Percentiles rank a stretch among this genome's conserved stretches.
phyloP scores from a whole-genome alignment of 2,888 invertebrate species.

The Chloroclystis v-ata region DNA sequence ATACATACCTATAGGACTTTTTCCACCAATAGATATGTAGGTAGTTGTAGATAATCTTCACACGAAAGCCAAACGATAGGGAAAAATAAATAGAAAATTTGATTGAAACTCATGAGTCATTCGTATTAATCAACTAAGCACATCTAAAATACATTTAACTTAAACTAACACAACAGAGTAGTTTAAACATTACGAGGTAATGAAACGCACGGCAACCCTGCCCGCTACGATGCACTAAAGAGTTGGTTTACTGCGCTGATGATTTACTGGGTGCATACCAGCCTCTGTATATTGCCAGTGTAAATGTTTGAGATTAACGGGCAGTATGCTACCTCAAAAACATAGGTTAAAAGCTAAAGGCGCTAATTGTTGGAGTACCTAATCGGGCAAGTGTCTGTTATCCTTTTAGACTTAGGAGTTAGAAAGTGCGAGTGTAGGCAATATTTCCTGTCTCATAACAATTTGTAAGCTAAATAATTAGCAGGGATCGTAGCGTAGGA shows the following conservation, averaged over 20 bases:
- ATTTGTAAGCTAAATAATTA: no score
- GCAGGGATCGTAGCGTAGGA: no score
- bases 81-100: no score
- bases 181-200: background rate
- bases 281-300: slow-evolving; percentile 44
- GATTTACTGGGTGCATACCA: slow-evolving; percentile 71
- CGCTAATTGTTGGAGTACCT: slow-evolving; percentile 11
- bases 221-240: slow-evolving; percentile 48
- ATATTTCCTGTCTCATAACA: no score
- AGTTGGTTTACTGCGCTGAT: slow-evolving; percentile 63
- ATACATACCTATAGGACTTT: no score
- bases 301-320: slow-evolving; percentile 53
- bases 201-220: slow-evolving; percentile 33
- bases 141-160: no score
- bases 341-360: slow-evolving; percentile 27
- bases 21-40: no score
- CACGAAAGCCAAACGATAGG: no score
- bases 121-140: no score
- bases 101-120: no score
- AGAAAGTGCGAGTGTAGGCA: background rate
- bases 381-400: slow-evolving; percentile 12
- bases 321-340: slow-evolving; percentile 34
- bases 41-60: no score
- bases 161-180: slow-evolving; percentile 1
- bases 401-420: background rate